A percentile compares a stretch with the other conserved stretches of the same genome.
Evolutionary conservation across 2,888 invertebrate species (phyloP).

Genomic region (Sussaba pulchella): DNA sequence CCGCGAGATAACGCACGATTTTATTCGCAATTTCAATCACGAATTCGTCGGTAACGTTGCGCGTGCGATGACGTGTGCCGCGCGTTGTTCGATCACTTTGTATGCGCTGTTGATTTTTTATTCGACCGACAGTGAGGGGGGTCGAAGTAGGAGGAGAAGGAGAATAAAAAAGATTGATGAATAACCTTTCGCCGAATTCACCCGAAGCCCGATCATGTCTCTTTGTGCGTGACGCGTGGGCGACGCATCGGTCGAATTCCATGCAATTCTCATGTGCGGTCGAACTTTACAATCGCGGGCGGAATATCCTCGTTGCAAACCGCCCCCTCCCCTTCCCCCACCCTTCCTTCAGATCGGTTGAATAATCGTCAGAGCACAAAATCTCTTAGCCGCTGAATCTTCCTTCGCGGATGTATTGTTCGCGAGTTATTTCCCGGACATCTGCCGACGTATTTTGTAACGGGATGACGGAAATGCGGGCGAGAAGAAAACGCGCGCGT

Average conservation of each 20-base stretch:
- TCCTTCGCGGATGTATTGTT: too few relatives aligned
- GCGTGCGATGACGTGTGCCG: constrained; percentile 45
- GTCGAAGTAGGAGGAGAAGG: too few relatives aligned
- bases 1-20: too few relatives aligned
- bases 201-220: constrained; percentile 39
- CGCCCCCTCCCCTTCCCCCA: too few relatives aligned
- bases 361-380: background rate
- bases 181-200: constrained; percentile 57
- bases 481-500: constrained; percentile 71
- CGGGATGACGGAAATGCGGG: constrained; percentile 71
- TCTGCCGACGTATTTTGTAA: constrained; percentile 66
- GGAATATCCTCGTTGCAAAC: too few relatives aligned
- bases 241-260: constrained; percentile 34
- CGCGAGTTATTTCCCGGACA: constrained; percentile 43
- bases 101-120: constrained; percentile 37
- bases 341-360: too few relatives aligned
- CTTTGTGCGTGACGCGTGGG: constrained; percentile 43
- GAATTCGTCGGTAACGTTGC: constrained; percentile 50
- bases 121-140: too few relatives aligned
- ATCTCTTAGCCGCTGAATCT: too few relatives aligned
- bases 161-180: constrained; percentile 50
- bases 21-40: constrained; percentile 54
- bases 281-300: constrained; percentile 21
- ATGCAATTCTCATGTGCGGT: constrained; percentile 56
- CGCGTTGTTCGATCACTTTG: constrained; percentile 48